Percentiles rank a stretch among this genome's conserved stretches.
Conservation (phyloP, 2,797 vertebrate genomes). For the Cheirogaleus major region DNA sequence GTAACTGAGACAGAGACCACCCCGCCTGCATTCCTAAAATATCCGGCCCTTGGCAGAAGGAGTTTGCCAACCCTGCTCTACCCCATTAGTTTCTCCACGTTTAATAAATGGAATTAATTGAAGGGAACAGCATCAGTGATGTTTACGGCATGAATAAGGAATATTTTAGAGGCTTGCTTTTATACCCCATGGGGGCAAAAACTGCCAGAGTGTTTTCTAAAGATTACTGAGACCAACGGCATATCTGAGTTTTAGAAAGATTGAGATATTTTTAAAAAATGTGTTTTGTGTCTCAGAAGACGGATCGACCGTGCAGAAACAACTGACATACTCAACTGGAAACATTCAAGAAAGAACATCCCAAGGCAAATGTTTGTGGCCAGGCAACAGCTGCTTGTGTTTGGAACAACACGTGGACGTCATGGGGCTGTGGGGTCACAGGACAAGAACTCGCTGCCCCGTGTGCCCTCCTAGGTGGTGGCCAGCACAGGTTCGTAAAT, state of each 20-base stretch:
- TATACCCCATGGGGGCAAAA: background rate
- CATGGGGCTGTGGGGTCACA: rapidly evolving
- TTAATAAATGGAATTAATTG: background rate
- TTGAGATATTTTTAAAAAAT: background rate
- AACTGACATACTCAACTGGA: background rate
- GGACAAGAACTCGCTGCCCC: background rate
- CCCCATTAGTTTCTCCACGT: background rate
- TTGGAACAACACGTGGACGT: too few species aligned
- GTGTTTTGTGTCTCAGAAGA: background rate
- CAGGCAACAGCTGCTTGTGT: rapidly evolving
- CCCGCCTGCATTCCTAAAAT: background rate
- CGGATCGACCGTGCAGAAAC: background rate
- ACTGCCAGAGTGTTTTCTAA: background rate
- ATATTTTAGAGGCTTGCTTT: background rate
- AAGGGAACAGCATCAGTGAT: background rate
- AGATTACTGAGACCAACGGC: background rate
- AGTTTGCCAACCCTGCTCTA: background rate
- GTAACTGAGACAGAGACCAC: background rate
- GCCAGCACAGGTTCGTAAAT: background rate
- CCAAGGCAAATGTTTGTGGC: background rate
- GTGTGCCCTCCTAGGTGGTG: background rate
- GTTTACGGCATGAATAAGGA: background rate
- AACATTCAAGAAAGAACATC: background rate
- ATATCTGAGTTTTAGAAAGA: background rate
- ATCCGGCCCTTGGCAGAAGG: background rate